Conservation (phyloP, 2,797 vertebrate genomes). For the Takifugu rubripes region DNA sequence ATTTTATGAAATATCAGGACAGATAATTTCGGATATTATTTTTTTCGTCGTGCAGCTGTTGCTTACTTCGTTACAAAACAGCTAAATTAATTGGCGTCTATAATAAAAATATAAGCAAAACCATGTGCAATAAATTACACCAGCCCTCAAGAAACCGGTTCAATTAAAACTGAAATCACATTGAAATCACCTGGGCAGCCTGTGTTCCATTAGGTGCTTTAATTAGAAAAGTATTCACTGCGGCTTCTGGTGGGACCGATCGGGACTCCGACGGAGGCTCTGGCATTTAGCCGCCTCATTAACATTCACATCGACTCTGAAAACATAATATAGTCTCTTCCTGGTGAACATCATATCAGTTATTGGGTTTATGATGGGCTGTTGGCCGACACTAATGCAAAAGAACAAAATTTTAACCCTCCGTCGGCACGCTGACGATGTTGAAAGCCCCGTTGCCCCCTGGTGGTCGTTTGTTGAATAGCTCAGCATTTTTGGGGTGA, state of each 20-base stretch:
- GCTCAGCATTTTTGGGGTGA: too few species aligned
- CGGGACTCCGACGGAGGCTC: neutral
- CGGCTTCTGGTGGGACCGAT: slow-evolving; percentile 10
- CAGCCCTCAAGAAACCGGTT: slow-evolving; percentile 35
- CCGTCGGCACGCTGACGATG: too few species aligned
- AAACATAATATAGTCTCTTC: neutral
- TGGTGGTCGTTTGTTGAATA: too few species aligned
- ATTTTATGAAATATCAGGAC: too few species aligned
- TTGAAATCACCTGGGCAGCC: slow-evolving; percentile 30
- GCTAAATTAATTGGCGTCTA: slow-evolving; percentile 12
- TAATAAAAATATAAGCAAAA: slow-evolving; percentile 29
- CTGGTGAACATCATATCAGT: neutral
- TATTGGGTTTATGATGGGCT: too few species aligned
- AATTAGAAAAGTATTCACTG: slow-evolving; percentile 36
- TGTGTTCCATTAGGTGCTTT: slow-evolving; percentile 39
- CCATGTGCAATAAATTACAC: slow-evolving; percentile 27
- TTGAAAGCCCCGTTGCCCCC: too few species aligned
- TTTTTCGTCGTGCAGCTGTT: too few species aligned
- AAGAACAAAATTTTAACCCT: too few species aligned
- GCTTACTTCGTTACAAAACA: too few species aligned
- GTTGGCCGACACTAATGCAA: too few species aligned
- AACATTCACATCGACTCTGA: neutral
- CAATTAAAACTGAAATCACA: slow-evolving; percentile 32
- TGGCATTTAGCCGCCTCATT: slow-evolving; percentile 4
- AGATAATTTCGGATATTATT: too few species aligned